Percentiles rank a stretch among this genome's conserved stretches.
These are phyloP conservation scores for Ailuropoda melanoleuca DNA, from an alignment of 2,113 vertebrate species.

Conservation along the genomic window DNA sequence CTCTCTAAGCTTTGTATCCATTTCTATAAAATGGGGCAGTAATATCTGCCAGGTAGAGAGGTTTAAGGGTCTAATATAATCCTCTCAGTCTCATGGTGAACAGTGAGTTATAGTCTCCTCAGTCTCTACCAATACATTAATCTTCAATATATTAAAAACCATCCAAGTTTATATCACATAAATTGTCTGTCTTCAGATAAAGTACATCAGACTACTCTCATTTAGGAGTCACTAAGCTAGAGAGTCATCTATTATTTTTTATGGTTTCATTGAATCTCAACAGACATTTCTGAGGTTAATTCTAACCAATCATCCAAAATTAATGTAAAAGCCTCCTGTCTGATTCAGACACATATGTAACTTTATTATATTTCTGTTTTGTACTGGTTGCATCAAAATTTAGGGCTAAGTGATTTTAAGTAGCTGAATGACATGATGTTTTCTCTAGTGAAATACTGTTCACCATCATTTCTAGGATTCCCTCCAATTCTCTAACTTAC, in stretches of 20 bases:
- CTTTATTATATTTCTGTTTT: conserved; percentile 6
- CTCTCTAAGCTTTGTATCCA: not conserved
- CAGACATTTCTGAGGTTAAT: conserved; percentile 1
- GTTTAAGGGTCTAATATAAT: not conserved
- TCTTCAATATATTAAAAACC: not conserved
- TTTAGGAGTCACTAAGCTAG: not conserved
- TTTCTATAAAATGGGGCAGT: not conserved
- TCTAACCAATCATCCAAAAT: not conserved
- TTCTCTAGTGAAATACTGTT: not conserved
- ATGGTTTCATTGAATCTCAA: not conserved
- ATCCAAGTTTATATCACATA: not conserved
- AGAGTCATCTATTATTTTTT: not conserved
- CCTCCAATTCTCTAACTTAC: not conserved
- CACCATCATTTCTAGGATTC: not conserved
- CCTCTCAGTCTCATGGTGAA: not conserved
- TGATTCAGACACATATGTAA: not conserved
- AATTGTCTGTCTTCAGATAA: not conserved
- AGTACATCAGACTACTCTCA: not conserved
- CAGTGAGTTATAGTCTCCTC: not conserved
- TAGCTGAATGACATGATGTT: not conserved
- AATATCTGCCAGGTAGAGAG: not conserved
- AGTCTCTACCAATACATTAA: not conserved
- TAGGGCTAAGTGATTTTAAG: conserved; percentile 30
- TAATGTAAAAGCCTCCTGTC: not conserved
- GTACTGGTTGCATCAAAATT: not conserved